Percentiles rank a stretch among this genome's conserved stretches.
phyloP scores from a whole-genome alignment of 2,888 invertebrate genomes.

The Perdita meconis region DNA sequence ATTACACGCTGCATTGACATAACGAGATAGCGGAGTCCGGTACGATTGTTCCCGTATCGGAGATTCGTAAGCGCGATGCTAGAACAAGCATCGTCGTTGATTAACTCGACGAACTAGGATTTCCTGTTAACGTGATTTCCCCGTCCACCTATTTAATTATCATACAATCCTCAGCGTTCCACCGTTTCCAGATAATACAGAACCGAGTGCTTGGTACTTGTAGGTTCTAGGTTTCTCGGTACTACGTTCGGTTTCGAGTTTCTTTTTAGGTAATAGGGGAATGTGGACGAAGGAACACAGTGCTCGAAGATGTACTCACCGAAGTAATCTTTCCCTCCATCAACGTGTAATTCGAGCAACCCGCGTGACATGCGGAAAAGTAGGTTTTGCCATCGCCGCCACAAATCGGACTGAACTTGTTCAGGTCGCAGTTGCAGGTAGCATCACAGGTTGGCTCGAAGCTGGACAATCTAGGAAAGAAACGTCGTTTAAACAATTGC shows the following conservation, averaged over 20 bases:
- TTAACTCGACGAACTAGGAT: background rate
- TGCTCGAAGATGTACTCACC: conserved; percentile 72
- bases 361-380: conserved; percentile 95
- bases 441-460: conserved; percentile 88
- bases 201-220: background rate
- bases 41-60: background rate
- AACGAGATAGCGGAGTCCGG: background rate
- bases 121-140: too few relatives aligned
- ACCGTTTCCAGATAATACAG: background rate
- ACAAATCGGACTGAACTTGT: conserved; percentile 93
- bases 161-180: background rate
- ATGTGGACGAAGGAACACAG: background rate
- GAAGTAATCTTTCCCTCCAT: conserved; percentile 86
- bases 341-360: conserved; percentile 89
- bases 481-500: too few relatives aligned
- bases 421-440: conserved; percentile 90
- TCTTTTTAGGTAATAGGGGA: too few relatives aligned
- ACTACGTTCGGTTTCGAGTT: too few relatives aligned
- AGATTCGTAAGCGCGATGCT: background rate
- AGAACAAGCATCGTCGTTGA: background rate
- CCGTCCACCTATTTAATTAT: background rate
- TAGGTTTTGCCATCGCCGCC: conserved; percentile 93
- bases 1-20: conserved; percentile 2
- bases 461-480: conserved; percentile 76
- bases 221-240: too few relatives aligned